Base-by-base conservation (phyloP, 2,113 vertebrate genomes). In the Pluvianellus socialis region DNA sequence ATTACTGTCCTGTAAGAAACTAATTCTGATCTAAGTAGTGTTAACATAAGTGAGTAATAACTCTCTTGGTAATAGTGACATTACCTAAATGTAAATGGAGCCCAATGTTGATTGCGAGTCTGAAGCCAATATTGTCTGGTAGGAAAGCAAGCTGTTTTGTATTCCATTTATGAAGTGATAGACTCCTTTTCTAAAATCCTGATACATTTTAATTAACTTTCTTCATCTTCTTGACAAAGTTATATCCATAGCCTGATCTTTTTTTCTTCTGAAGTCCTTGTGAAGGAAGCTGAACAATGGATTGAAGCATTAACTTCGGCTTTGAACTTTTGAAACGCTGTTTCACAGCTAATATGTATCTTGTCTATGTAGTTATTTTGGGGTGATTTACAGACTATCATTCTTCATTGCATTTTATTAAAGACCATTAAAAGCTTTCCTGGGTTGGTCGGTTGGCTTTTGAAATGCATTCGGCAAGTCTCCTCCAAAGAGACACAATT, bases 141-240 rank as follows among this genome's bases (percentile, higher is more conserved):
- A 73, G 32, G 74, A 91, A 85, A 92, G 67, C 58, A 88, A 55
- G 8, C 62, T 85, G 58, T 3, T 92, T 56, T 61, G 23, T 62
- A 6, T 94, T 87, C 52, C 47, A 73, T 79, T 91, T 58, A 42
- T 68, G 74, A 75, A 67, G 42, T 71, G 58, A 62, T 40, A 68
- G 30, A 40, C 24, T 71, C 16, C 47, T 93, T 15, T 80, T 84
- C 72, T 92, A 71, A 85, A 91, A 89, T 91, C 49, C 40, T 92
- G 80, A 90, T 75, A 58, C 13, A 28, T 80, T 88, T 90, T 84
- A 88, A 90, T 92, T 86, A 67, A 65, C 59, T 91, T 94, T 58
- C 59, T 79, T 92, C 45, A 62, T 90, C 66, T 40, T 88, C 55
- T 72, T 90, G 84, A 56, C 58, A 53, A 8, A 40, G 27, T 18